These are phyloP conservation scores for Caenorhabditis sp. DNA, from an alignment of 2,888 invertebrate genomes.

Conservation along the genomic window DNA sequence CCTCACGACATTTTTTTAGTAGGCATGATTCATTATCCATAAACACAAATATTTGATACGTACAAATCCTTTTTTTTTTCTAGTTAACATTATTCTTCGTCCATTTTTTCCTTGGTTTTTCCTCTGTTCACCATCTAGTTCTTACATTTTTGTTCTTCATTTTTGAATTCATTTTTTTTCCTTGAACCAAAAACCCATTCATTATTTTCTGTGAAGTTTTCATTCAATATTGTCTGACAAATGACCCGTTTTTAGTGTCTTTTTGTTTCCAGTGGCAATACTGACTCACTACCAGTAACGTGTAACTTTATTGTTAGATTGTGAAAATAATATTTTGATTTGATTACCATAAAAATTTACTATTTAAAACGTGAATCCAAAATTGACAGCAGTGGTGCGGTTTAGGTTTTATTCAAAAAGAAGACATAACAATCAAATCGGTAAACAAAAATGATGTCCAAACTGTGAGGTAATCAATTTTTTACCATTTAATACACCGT, in stretches of 20 bases:
- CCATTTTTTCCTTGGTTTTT: no score
- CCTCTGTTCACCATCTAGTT: neutral
- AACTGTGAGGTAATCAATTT: no score
- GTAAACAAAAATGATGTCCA: no score
- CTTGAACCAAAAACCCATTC: neutral
- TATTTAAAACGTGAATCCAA: no score
- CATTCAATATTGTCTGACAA: neutral
- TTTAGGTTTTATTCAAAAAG: no score
- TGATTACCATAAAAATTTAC: no score
- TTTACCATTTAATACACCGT: no score
- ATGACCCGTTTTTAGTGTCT: neutral
- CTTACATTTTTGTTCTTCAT: neutral
- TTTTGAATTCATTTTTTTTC: neutral
- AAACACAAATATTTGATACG: neutral
- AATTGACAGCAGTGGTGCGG: no score
- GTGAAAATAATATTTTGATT: neutral
- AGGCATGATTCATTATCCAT: neutral
- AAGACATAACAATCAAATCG: no score
- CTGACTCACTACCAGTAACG: constrained; percentile 1
- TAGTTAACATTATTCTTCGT: neutral
- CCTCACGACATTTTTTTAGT: neutral
- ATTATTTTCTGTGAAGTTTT: neutral
- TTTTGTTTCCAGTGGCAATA: neutral
- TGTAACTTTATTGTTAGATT: neutral
- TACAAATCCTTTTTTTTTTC: neutral